These are phyloP conservation scores for Actinemys pallida DNA, from an alignment of 2,113 vertebrate genomes.

Conservation along the genomic window DNA sequence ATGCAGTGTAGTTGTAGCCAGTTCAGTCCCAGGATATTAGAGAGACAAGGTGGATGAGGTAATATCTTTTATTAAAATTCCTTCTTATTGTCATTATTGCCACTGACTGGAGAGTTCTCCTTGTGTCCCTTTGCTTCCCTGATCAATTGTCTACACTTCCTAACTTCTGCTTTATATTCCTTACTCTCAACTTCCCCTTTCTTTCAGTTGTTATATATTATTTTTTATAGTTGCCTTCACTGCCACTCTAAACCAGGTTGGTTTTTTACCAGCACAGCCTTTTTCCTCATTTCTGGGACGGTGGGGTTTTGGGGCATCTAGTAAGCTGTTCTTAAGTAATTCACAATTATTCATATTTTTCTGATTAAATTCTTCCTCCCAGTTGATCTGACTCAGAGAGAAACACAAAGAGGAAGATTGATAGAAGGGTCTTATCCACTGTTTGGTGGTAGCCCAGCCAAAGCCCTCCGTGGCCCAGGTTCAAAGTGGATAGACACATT, in stretches of 20 bases:
- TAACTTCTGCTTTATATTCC: background rate
- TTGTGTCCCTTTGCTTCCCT: background rate
- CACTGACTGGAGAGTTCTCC: background rate
- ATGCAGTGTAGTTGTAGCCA: no score
- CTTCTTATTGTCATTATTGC: background rate
- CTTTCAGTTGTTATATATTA: background rate
- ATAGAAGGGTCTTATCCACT: background rate
- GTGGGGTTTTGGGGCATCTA: background rate
- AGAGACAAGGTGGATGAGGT: no score
- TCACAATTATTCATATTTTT: background rate
- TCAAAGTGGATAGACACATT: background rate
- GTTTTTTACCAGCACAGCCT: background rate
- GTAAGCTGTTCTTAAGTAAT: background rate
- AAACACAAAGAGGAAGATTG: background rate
- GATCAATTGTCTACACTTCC: background rate
- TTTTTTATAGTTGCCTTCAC: background rate
- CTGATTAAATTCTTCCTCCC: background rate
- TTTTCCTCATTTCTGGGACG: background rate
- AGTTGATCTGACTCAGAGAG: background rate
- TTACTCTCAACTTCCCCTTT: background rate
- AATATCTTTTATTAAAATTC: background rate
- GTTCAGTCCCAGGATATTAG: no score
- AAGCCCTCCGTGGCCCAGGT: background rate
- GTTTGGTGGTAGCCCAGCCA: background rate
- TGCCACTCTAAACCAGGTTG: background rate